These are phyloP conservation scores for Brachionus manjavacas DNA, from an alignment of 1,140 invertebrate genomes.

Conservation along the genomic window DNA sequence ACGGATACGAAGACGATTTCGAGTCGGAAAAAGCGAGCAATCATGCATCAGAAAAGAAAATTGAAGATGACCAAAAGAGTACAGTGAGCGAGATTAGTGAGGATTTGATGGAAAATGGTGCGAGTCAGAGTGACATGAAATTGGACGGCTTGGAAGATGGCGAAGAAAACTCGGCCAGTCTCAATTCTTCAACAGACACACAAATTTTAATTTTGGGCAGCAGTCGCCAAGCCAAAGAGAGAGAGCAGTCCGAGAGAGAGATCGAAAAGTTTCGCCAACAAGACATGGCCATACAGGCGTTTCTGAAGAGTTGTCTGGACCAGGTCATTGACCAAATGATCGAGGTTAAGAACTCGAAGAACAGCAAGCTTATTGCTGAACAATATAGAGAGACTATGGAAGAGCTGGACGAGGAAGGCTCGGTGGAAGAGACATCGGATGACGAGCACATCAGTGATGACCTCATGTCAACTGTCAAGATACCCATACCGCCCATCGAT, in stretches of 20 bases:
- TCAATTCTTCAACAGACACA: slow-evolving; percentile 11
- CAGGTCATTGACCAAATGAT: background rate
- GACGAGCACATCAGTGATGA: background rate
- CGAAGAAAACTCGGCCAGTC: background rate
- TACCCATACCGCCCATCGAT: slow-evolving; percentile 9
- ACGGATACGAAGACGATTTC: slow-evolving; percentile 4
- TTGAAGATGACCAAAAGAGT: slow-evolving; percentile 28
- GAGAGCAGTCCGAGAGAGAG: background rate
- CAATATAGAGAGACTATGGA: slow-evolving; percentile 7
- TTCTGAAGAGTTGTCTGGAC: background rate
- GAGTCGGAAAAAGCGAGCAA: background rate
- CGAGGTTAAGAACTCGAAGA: background rate
- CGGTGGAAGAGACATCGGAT: background rate
- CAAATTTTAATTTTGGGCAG: slow-evolving; percentile 29
- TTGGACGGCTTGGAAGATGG: background rate
- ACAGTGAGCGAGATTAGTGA: slow-evolving; percentile 25
- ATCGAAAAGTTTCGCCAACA: background rate
- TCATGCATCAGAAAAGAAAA: background rate
- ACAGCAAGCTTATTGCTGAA: background rate
- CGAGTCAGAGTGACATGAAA: background rate
- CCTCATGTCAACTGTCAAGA: background rate
- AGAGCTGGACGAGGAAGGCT: background rate
- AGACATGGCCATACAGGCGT: background rate
- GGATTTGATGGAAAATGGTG: background rate
- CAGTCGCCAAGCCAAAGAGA: background rate